Evolutionary conservation across 2,113 vertebrate genomes (phyloP).

Genomic region (Mandrillus leucophaeus): DNA sequence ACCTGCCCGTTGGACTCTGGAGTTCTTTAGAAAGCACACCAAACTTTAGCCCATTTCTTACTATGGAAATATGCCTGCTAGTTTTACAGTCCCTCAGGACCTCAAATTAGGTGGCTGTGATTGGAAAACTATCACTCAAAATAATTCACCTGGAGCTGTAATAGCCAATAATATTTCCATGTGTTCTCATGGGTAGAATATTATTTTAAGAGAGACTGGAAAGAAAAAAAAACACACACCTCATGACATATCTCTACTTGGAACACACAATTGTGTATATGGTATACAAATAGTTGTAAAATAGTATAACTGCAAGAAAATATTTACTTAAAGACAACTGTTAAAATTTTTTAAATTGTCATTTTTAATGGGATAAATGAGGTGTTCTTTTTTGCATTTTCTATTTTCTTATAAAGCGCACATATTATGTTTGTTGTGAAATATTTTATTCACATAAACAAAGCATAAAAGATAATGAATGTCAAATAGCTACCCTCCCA

Average conservation of each 20-base stretch:
- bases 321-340: no score
- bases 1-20: accelerated
- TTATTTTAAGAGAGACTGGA: not conserved
- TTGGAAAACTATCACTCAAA: not conserved
- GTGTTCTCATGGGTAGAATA: conserved; percentile 9
- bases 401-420: not conserved
- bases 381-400: not conserved
- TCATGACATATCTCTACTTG: no score
- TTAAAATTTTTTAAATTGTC: not conserved
- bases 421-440: not conserved
- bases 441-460: conserved; percentile 7
- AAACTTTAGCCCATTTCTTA: not conserved
- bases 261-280: not conserved
- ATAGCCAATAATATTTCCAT: conserved; percentile 29
- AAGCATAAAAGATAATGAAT: not conserved
- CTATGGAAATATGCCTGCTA: not conserved
- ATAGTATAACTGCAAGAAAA: not conserved
- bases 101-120: not conserved
- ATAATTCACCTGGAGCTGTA: not conserved
- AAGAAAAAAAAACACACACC: not conserved
- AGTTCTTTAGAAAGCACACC: not conserved
- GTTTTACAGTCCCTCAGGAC: not conserved
- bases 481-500: not conserved
- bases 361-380: not conserved
- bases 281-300: not conserved